These are phyloP conservation scores for Cephus runcator DNA, from an alignment of 2,888 invertebrate genomes.

Conservation along the genomic window DNA sequence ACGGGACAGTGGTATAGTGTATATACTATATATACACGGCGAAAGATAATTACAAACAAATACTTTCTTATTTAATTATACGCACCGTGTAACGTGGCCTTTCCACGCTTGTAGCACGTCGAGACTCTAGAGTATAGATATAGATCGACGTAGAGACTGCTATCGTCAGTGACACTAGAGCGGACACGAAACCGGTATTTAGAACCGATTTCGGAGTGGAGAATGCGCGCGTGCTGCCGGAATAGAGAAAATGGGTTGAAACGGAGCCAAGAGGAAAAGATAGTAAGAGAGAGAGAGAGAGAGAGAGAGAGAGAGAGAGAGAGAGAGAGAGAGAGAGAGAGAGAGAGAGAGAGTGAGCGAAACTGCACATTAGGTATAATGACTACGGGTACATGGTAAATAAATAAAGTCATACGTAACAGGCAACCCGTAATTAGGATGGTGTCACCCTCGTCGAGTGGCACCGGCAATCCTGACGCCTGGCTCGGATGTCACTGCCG, in stretches of 20 bases:
- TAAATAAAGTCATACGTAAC: slow-evolving; percentile 55
- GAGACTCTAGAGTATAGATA: not conserved
- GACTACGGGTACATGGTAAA: slow-evolving; percentile 45
- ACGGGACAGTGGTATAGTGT: not conserved
- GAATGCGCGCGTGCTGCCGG: slow-evolving; percentile 23
- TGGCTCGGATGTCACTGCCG: slow-evolving; percentile 27
- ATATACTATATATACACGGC: not conserved
- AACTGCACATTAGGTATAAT: slow-evolving; percentile 52
- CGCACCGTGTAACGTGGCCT: not conserved
- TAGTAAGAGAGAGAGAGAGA: not conserved
- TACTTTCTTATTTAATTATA: not conserved
- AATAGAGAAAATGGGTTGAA: not conserved
- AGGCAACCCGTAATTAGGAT: slow-evolving; percentile 56
- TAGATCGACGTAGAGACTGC: not conserved
- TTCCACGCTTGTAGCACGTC: not conserved
- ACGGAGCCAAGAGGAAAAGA: not conserved
- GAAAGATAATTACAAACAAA: not conserved
- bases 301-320: not conserved
- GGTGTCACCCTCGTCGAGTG: slow-evolving; percentile 44
- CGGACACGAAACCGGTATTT: slow-evolving; percentile 20
- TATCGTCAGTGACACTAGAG: not conserved
- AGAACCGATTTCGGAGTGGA: slow-evolving; percentile 39
- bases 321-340: too few species aligned
- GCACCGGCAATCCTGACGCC: slow-evolving; percentile 22
- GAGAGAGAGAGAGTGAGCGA: slow-evolving; percentile 23